Evolutionary conservation across 2,888 invertebrate genomes (phyloP).

Genomic region (Spatulosminthurus flaviceps): DNA sequence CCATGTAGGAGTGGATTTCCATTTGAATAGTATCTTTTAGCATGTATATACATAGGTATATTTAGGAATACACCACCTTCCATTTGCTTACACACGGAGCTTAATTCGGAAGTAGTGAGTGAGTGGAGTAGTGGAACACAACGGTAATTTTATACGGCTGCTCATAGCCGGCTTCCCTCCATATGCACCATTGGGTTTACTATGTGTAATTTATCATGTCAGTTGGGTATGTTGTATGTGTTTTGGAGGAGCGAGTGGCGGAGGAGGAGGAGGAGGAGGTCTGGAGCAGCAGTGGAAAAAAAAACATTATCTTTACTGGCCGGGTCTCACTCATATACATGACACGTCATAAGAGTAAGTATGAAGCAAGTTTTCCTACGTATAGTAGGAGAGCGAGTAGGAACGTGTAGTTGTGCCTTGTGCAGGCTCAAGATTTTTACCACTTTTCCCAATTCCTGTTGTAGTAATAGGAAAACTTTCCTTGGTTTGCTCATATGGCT

Average conservation of each 20-base stretch:
- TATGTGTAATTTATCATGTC: conserved; percentile 22
- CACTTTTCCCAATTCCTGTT: too few species aligned
- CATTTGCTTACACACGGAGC: too few species aligned
- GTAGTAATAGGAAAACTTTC: too few species aligned
- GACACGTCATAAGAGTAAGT: background rate
- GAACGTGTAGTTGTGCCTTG: background rate
- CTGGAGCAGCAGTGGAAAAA: too few species aligned
- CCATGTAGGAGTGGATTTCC: background rate
- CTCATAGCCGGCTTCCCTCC: conserved; percentile 1
- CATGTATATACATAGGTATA: background rate
- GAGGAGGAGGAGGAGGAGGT: background rate
- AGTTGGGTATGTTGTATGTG: conserved; percentile 1
- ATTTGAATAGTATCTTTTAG: background rate
- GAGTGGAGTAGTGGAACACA: background rate
- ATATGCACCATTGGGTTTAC: conserved; percentile 20
- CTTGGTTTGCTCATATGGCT: too few species aligned
- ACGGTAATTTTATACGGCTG: conserved; percentile 7
- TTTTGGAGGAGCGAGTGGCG: background rate
- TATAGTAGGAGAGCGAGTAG: background rate
- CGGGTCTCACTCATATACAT: background rate
- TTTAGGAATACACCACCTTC: background rate
- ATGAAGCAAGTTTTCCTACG: too few species aligned
- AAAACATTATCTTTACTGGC: background rate
- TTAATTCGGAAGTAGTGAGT: background rate
- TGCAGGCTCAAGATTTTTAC: too few species aligned